Base-by-base conservation (phyloP, 2,888 invertebrate species). In the Pachymerium ferrugineum region DNA sequence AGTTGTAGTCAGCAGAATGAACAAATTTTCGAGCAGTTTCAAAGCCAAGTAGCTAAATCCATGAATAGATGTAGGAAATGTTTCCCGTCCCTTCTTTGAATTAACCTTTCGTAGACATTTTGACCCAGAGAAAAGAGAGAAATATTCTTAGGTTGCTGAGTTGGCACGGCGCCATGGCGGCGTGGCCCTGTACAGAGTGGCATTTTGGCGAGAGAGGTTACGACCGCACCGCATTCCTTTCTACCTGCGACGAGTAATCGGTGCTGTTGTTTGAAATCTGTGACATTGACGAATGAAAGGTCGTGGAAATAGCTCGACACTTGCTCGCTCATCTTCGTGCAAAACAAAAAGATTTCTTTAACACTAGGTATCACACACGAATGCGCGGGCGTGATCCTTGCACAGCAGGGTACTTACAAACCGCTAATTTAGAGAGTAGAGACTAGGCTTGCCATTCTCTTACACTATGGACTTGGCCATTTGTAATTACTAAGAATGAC, bases 131-230 rank as follows among this genome's bases (percentile, higher is more conserved):
- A 62, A 62, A 62, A 25, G 25, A n/a, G 62, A 14, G 62, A 62
- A 62, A 62, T 62, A 62, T 62, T 62, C 28, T 28, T 62, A 25
- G 28, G 12, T 62, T 28, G 62, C 22, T 28, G 62, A 62, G 62
- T 62, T 62, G 62, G 62, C 62, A 28, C 62, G 28, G 28, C 25
- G 62, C 62, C 62, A 62, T 62, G 22, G 62, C 62, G 62, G 28
- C 62, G 28, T 62, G 12, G 62, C 14, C 62, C 62, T 62, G 28
- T 22, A 28, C n/a, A 62, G 62, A 62, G 28, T 62, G 62, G 62
- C 62, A 62, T 62, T 47, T 62, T 62, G 62, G 54, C 62, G 62
- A 62, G 62, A 62, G 62, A 62, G 62, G 62, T 62, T 62, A 62
- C 62, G 62, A 62, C 62, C 62, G 62, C 62, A 62, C 28, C 28